Conservation (phyloP, 2,113 vertebrate genomes). For the Cygnus buccinator region DNA sequence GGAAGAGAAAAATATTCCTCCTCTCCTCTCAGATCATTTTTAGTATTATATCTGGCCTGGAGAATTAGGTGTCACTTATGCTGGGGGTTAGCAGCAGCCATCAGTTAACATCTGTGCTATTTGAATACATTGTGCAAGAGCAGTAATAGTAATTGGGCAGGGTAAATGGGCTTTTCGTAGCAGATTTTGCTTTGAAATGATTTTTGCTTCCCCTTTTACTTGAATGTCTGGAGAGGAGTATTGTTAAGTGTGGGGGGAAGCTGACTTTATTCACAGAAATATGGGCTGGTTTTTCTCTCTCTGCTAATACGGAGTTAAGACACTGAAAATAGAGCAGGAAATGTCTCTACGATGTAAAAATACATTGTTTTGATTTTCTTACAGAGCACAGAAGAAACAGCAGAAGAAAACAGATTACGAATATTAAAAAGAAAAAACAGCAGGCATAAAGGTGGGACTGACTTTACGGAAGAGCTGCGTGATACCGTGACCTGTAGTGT, state of each 20-base stretch:
- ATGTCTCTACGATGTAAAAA: not conserved
- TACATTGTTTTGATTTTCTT: not conserved
- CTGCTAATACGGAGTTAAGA: not conserved
- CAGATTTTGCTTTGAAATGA: not conserved
- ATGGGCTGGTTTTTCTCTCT: not conserved
- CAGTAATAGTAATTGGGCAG: not conserved
- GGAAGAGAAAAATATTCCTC: not conserved
- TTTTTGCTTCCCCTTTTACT: not conserved
- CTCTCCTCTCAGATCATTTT: not conserved
- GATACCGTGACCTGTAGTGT: accelerated
- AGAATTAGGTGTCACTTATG: not conserved
- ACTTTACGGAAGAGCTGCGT: accelerated
- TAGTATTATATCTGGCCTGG: not conserved
- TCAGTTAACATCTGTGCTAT: not conserved
- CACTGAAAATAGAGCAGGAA: not conserved
- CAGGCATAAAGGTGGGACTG: conserved; percentile 60
- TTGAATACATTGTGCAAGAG: not conserved
- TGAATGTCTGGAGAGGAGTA: not conserved
- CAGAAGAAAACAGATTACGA: conserved; percentile 26
- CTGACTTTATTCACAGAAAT: not conserved
- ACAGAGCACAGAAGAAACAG: conserved; percentile 37
- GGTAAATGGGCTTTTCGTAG: not conserved
- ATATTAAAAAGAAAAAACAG: conserved; percentile 40
- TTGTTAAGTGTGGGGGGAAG: not conserved
- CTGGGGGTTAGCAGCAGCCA: not conserved